Percentiles rank a stretch among this genome's conserved stretches.
These are phyloP conservation scores for Drosophila malerkotliana DNA, from an alignment of 1,140 invertebrate genomes.

Conservation along the genomic window DNA sequence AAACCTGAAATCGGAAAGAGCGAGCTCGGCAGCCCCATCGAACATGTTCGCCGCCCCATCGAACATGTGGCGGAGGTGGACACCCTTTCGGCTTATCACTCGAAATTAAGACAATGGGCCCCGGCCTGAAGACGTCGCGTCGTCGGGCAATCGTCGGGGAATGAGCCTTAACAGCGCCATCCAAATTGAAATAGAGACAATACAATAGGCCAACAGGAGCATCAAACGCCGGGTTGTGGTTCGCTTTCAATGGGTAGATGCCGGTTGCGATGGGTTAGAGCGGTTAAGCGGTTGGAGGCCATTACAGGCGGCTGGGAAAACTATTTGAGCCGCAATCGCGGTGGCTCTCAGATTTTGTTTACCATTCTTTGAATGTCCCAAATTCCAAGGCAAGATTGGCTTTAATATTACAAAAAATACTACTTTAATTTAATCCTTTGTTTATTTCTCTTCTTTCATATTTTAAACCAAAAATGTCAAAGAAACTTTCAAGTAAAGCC, in stretches of 20 bases:
- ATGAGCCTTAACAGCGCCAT: conserved; percentile 22
- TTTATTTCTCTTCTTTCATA: neutral
- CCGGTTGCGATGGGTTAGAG: conserved; percentile 14
- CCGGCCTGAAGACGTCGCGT: conserved; percentile 19
- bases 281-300: conserved; percentile 13
- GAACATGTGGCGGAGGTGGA: conserved; percentile 24
- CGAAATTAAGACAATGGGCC: conserved; percentile 68
- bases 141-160: neutral
- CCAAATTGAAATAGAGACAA: conserved; percentile 57
- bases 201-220: conserved; percentile 36
- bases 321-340: conserved; percentile 42
- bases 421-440: neutral
- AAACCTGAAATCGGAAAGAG: conserved; percentile 30
- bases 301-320: conserved; percentile 31
- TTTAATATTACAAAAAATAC: too few species aligned
- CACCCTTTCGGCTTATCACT: conserved; percentile 61
- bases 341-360: conserved; percentile 29
- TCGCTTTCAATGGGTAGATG: neutral
- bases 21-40: conserved; percentile 18
- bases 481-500: neutral
- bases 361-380: conserved; percentile 1
- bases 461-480: neutral
- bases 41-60: conserved; percentile 47
- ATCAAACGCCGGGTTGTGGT: conserved; percentile 3
- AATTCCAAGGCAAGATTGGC: neutral